These are phyloP conservation scores for Cryptops parisi DNA, from an alignment of 2,888 invertebrate species.

Conservation along the genomic window DNA sequence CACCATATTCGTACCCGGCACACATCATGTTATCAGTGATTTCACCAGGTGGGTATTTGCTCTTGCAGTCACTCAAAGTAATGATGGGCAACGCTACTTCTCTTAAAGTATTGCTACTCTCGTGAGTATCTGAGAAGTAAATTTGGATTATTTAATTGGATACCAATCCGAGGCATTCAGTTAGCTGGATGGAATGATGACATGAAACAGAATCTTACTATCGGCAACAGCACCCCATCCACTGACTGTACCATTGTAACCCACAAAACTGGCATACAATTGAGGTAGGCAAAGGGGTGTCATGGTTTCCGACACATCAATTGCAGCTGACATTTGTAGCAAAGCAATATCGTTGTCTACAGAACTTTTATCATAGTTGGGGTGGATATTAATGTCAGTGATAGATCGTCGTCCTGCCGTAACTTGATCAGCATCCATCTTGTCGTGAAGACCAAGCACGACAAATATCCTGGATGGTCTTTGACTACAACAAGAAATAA, in stretches of 20 bases:
- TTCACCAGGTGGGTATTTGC: background rate
- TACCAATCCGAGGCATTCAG: too few relatives aligned
- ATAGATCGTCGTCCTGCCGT: background rate
- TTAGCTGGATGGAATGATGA: too few relatives aligned
- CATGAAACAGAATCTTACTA: too few relatives aligned
- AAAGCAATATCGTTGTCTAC: slow-evolving; percentile 13
- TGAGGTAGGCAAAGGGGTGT: slow-evolving; percentile 76
- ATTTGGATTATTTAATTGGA: too few relatives aligned
- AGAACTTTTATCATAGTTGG: slow-evolving; percentile 1
- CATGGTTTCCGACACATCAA: slow-evolving; percentile 42
- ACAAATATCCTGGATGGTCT: background rate
- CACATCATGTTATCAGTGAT: background rate
- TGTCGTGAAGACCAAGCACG: slow-evolving; percentile 11
- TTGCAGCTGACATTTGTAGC: background rate
- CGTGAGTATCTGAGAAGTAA: too few relatives aligned
- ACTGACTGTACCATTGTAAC: slow-evolving; percentile 17
- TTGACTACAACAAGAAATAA: background rate
- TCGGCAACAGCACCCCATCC: slow-evolving; percentile 11
- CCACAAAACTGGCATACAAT: slow-evolving; percentile 32
- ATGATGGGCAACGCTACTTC: background rate
- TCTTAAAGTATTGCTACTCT: background rate
- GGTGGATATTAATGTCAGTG: slow-evolving; percentile 3
- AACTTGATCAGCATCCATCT: background rate
- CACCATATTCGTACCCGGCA: background rate
- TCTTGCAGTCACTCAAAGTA: background rate